Evolutionary conservation across 2,888 invertebrate genomes (phyloP).

Genomic region (Halocaridina rubra): DNA sequence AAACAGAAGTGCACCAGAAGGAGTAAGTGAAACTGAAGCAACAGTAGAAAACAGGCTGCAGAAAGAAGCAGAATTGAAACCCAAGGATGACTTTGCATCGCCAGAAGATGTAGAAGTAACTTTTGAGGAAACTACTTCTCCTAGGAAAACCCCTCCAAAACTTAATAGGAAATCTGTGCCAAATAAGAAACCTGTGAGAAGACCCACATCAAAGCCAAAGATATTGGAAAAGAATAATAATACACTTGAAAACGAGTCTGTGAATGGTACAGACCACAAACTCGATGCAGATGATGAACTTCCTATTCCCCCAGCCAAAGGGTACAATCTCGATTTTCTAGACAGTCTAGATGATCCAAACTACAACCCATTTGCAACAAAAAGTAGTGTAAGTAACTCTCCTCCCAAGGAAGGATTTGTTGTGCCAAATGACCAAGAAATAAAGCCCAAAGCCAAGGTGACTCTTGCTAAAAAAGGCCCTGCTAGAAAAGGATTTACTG

Average conservation of each 20-base stretch:
- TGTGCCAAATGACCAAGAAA: neutral
- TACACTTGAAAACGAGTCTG: neutral
- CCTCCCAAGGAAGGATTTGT: slow-evolving; percentile 28
- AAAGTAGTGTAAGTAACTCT: slow-evolving; percentile 30
- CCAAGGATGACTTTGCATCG: neutral
- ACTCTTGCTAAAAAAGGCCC: slow-evolving; percentile 12
- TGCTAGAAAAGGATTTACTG: slow-evolving; percentile 41
- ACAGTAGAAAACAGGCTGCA: neutral
- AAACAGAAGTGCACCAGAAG: neutral
- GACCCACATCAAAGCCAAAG: slow-evolving; percentile 8
- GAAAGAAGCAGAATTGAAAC: neutral
- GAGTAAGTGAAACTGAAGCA: neutral
- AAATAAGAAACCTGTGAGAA: neutral
- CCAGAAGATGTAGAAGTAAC: neutral
- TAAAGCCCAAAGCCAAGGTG: slow-evolving; percentile 24
- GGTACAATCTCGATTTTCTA: slow-evolving; percentile 62
- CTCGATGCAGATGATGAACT: slow-evolving; percentile 27
- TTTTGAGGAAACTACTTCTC: slow-evolving; percentile 1
- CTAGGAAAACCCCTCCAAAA: slow-evolving; percentile 31
- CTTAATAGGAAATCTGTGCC: slow-evolving; percentile 9
- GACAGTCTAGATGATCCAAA: slow-evolving; percentile 56
- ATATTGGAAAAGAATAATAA: slow-evolving; percentile 44
- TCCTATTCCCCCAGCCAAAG: slow-evolving; percentile 50
- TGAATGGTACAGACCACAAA: neutral
- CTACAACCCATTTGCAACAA: slow-evolving; percentile 58